Evolutionary conservation across 2,797 vertebrate species (phyloP), one percentile per base, ranked within the genome.

Genomic region (Urocyon cinereoargenteus): DNA sequence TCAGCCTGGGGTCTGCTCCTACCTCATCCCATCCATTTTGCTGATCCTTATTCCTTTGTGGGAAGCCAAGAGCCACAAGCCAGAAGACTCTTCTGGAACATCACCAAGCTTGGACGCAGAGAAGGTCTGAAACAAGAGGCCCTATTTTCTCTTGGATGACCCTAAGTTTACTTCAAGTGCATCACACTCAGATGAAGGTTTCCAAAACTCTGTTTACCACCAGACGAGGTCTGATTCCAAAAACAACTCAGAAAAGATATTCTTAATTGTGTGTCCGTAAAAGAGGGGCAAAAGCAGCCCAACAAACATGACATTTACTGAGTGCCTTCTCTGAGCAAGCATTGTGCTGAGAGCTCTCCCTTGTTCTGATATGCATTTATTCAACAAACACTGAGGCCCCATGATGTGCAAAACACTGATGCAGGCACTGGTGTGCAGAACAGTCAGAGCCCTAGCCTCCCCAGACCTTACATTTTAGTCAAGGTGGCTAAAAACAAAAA

Each of bases 21-120:
- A 87, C 91, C 40, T 86, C 12, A 13, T 77, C 49, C 86, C 8
- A 19, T 75, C 62, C 24, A 72, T 59, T 90, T 94, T 31, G 14
- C 61, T 14, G 64, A 68, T 10, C 91, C 5, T 73, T 55, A 90
- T 59, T 59, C 49, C 81, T 83, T 55, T 85, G 84, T 53, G 61
- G 95, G 84, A 93, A 90, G 77, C 89, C 90, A 85, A 90, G 77
- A 91, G 45, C 31, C 90, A 55, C 90, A 84, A 93, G 68, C 94
- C 90, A 85, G 93, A 98, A 91, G 89, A 73, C 62, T 94, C 86
- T 93, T 66, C 86, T 94, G 93, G 96, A 95, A 92, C 40, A 64
- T 26, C 95, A 96, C 55, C 93, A 88, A 91, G 91, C 62, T 51
- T 79, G 45, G 93, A 86, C 68, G 93, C 55, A 73, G 51, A 91